Conservation (phyloP, 2,113 vertebrate genomes). For the Prolemur simus region DNA sequence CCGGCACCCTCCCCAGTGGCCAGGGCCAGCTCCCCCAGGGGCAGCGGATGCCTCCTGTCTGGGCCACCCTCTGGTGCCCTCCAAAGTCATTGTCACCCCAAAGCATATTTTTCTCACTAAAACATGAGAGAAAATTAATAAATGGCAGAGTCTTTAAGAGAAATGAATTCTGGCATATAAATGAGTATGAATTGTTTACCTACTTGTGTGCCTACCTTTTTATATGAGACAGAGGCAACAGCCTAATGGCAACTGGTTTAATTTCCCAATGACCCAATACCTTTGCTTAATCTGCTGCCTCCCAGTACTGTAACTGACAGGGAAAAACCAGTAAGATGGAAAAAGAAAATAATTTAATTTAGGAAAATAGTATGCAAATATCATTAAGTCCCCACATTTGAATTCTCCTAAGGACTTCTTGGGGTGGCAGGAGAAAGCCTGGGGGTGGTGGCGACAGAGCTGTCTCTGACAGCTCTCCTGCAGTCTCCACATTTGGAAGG, state of each 20-base stretch:
- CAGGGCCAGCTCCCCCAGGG: too few species aligned
- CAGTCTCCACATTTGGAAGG: not conserved
- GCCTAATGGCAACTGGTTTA: slow-evolving; percentile 64
- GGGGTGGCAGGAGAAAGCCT: slow-evolving; percentile 67
- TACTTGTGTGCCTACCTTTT: not conserved
- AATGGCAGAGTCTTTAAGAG: not conserved
- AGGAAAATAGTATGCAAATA: slow-evolving; percentile 50
- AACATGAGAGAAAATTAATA: not conserved
- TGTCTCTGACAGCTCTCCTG: slow-evolving; percentile 62
- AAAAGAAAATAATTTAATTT: slow-evolving; percentile 4
- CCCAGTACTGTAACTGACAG: slow-evolving; percentile 67
- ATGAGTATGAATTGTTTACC: not conserved
- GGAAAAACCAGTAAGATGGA: slow-evolving; percentile 34
- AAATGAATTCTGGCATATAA: not conserved
- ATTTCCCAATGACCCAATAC: slow-evolving; percentile 65
- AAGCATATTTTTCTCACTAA: not conserved
- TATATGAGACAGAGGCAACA: slow-evolving; percentile 19
- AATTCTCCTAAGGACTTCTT: slow-evolving; percentile 73
- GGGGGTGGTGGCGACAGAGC: slow-evolving; percentile 59
- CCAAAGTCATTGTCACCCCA: not conserved
- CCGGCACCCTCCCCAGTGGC: too few species aligned
- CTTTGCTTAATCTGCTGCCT: slow-evolving; percentile 66
- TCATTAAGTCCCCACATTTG: slow-evolving; percentile 42
- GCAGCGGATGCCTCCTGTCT: too few species aligned
- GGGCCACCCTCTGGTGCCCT: not conserved